A percentile compares a stretch with the other conserved stretches of the same genome.
Evolutionary conservation across 2,888 invertebrate genomes (phyloP).

Genomic region (Athripsodes cinereus): DNA sequence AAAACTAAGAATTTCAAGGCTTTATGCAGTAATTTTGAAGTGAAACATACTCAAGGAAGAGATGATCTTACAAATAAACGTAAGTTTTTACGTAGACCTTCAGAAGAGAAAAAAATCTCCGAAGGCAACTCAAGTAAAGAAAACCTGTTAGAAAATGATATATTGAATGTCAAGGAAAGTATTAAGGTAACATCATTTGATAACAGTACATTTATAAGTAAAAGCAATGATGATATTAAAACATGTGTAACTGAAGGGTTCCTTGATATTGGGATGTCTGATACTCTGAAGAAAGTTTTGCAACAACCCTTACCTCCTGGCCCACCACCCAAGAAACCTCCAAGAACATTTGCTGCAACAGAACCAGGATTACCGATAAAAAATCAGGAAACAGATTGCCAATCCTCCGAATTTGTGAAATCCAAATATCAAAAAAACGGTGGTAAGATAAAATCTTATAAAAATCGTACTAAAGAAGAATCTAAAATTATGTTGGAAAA

Average conservation of each 20-base stretch:
- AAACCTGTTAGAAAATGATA: background rate
- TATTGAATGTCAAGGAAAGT: background rate
- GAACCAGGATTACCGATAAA: conserved; percentile 23
- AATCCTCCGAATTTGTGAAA: conserved; percentile 18
- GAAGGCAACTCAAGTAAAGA: conserved; percentile 2
- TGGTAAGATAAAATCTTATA: conserved; percentile 28
- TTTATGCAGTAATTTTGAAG: conserved; percentile 26
- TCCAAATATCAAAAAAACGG: conserved; percentile 9
- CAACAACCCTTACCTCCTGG: conserved; percentile 62
- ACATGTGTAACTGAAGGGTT: conserved; percentile 34
- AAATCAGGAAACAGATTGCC: conserved; percentile 6
- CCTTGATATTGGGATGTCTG: conserved; percentile 45
- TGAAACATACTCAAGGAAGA: conserved; percentile 9
- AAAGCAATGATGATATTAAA: background rate
- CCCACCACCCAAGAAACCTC: conserved; percentile 72
- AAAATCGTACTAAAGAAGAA: conserved; percentile 36
- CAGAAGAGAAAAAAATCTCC: conserved; percentile 9
- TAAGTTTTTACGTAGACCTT: conserved; percentile 23
- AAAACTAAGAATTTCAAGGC: conserved; percentile 29
- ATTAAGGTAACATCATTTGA: background rate
- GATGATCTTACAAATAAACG: conserved; percentile 9
- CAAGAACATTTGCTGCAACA: conserved; percentile 53
- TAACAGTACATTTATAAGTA: background rate
- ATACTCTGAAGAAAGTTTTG: conserved; percentile 59
- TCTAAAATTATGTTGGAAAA: conserved; percentile 61